These are phyloP conservation scores for Camponotus floridanus DNA, from an alignment of 1,140 invertebrate species.

Conservation along the genomic window DNA sequence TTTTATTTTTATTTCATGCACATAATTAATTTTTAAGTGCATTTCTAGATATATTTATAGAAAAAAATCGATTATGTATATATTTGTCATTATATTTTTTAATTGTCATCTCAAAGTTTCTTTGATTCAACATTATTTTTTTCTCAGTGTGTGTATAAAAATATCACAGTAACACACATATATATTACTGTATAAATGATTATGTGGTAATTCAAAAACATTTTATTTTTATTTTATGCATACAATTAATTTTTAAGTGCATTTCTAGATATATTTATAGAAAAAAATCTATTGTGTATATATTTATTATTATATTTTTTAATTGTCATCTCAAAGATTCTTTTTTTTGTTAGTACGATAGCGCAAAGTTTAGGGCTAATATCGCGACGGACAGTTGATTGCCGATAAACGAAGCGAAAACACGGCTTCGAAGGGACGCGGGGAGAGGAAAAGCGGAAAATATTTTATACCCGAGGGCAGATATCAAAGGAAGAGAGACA, in stretches of 20 bases:
- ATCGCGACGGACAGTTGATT: conserved; percentile 50
- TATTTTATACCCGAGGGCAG: conserved; percentile 38
- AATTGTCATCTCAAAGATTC: neutral
- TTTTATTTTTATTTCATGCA: neutral
- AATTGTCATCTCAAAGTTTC: too few species aligned
- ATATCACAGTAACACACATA: neutral
- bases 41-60: neutral
- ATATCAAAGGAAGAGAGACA: conserved; percentile 48
- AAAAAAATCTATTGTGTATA: neutral
- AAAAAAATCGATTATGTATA: too few species aligned
- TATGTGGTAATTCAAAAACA: neutral
- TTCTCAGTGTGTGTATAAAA: neutral
- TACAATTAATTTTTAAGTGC: neutral
- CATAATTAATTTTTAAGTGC: neutral
- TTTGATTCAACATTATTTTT: too few species aligned
- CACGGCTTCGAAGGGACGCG: neutral
- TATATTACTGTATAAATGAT: neutral
- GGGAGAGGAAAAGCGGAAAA: conserved; percentile 21
- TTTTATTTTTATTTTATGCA: neutral
- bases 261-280: neutral
- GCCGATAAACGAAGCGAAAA: conserved; percentile 68
- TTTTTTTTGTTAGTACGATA: too few species aligned
- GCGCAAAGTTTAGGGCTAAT: conserved; percentile 13
- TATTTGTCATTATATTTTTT: too few species aligned
- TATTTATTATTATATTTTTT: neutral